These are phyloP conservation scores for Necrosyrtes monachus DNA, from an alignment of 2,797 vertebrate genomes.

Conservation along the genomic window DNA sequence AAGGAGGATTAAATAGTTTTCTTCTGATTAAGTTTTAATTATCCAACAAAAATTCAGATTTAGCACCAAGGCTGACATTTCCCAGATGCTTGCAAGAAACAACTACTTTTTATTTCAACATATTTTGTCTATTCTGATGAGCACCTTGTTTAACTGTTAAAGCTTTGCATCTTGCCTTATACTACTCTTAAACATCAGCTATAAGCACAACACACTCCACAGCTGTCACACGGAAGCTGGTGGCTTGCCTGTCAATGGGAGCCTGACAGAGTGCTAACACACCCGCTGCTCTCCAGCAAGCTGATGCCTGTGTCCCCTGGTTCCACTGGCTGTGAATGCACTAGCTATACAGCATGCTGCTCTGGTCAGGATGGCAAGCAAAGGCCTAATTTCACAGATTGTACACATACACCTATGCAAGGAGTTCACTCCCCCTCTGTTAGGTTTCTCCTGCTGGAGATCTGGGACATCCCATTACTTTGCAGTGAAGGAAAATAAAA, in stretches of 20 bases:
- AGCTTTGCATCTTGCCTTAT: background rate
- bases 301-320: background rate
- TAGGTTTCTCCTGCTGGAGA: background rate
- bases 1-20: background rate
- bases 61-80: background rate
- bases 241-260: background rate
- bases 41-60: background rate
- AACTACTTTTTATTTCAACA: background rate
- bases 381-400: background rate
- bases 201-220: background rate
- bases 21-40: background rate
- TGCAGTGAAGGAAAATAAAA: background rate
- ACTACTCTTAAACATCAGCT: background rate
- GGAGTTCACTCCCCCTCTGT: background rate
- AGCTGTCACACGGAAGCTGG: background rate
- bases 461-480: background rate
- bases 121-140: background rate
- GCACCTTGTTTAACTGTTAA: background rate
- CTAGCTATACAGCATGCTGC: fast-evolving
- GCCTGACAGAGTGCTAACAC: background rate
- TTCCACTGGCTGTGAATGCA: background rate
- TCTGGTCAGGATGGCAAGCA: background rate
- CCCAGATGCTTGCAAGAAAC: background rate
- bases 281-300: background rate
- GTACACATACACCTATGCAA: fast-evolving